Evolutionary conservation across 2,888 invertebrate species (phyloP), one percentile per base, ranked within the genome.

Genomic region (Eupeodes latifasciatus): DNA sequence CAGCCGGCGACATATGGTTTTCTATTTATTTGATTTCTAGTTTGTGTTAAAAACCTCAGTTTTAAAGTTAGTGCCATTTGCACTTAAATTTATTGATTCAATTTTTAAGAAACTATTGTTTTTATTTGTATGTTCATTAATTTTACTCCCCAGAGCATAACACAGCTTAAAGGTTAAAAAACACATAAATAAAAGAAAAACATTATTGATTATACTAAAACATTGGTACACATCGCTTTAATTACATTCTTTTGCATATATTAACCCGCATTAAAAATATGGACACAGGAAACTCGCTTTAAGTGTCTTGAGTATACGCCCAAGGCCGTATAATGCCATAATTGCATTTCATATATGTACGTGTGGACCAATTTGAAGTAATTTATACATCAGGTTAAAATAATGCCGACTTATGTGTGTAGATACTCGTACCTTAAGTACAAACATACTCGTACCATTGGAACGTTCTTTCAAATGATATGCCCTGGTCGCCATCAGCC

Each of bases 171-270:
- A 71, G 80, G 80, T 74, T 66, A 74, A 81, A 67, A 11, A 81
- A 67, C 75, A 75, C 75, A 81, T 81, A 67, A 61, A 59, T 75
- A 19, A n/a, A 40, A 47, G 75, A 19, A n/a, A 40, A 53, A 7
- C 7, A 62, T 81, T 76, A 62, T 76, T 62, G 34, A 67, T 51
- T 75, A 59, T 67, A 59, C 75, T 44, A 14, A 69, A 53, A 82
- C 69, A 69, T 55, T 40, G 9, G 27, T 47, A 12, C 6, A 57
- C 11, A 19, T n/a, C 11, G 49, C 53, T 49, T 64, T 57, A 77
- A 82, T 55, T 51, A 83, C 34, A 67, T 83, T 83, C 53, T 61
- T 75, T 79, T 84, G 79, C 80, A 84, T 83, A 84, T 79, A 83
- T 53, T 74, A 16, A 59, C 27, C 16, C 5, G 40, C 62, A 81